Base-by-base conservation (phyloP, 2,888 invertebrate species). In the Pardosa pseudoannulata region DNA sequence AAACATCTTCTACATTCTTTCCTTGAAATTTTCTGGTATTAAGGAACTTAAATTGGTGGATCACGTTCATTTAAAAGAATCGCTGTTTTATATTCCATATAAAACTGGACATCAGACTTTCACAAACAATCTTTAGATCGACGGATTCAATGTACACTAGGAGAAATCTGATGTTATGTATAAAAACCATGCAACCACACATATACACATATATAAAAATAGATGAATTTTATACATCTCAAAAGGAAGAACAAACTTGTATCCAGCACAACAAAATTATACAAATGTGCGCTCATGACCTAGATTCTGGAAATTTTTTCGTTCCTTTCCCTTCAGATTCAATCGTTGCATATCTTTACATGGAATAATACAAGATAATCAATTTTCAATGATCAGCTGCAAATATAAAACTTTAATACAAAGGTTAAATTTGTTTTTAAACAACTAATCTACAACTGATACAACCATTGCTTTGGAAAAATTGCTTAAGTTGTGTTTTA, bases 211-310 rank as follows among this genome's bases (percentile, higher is more conserved):
- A 56, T 56, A 56, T 56, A 56, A 56, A 56, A 56, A 56, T 56
- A 56, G 56, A 56, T 56, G 19, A 56, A 56, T 56, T 56, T 56
- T 56, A 56, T 56, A 56, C 56, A 56, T 56, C 56, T 56, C 56
- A 19, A 23, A 56, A 56, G 56, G 56, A 56, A 56, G 56, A 56
- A 56, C 56, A 56, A 56, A 56, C 56, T 56, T 56, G 56, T 56
- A 56, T 56, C 56, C 56, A 56, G 56, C 56, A 56, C 56, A 46
- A 46, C 41, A 56, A 56, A 46, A 56, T 56, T 56, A 56, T 56
- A 56, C 56, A 56, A 56, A 56, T 56, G 56, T 56, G 56, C 56
- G 56, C 56, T 56, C 56, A 56, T n/a, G 56, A 56, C 23, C 56
- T 56, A 19, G 23, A 56, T 56, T 9, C 16, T 46, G 16, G 11